These are phyloP conservation scores for Pantherophis guttatus DNA, from an alignment of 2,113 vertebrate species.

Conservation along the genomic window DNA sequence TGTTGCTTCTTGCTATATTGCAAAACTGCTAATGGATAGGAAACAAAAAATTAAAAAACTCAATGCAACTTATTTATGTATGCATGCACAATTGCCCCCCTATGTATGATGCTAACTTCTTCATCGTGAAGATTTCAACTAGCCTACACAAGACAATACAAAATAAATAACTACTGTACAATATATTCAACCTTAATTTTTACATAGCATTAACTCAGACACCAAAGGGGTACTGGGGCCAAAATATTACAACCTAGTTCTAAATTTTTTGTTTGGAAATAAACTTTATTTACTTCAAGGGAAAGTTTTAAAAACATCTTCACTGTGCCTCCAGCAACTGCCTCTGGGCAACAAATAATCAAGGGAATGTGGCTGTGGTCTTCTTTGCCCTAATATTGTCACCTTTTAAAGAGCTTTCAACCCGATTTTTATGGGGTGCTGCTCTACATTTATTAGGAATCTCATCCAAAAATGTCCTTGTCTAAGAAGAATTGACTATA, in stretches of 20 bases:
- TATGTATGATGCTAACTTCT: background rate
- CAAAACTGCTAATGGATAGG: background rate
- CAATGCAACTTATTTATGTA: background rate
- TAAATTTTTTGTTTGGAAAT: background rate
- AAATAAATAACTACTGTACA: background rate
- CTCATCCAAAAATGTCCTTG: background rate
- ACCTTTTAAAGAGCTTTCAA: background rate
- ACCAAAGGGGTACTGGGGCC: background rate
- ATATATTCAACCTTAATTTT: background rate
- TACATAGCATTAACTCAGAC: background rate
- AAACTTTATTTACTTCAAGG: background rate
- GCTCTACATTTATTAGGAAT: background rate
- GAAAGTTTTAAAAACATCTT: background rate
- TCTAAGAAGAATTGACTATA: background rate
- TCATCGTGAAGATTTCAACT: background rate
- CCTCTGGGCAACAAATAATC: background rate
- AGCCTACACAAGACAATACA: background rate
- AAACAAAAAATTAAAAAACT: background rate
- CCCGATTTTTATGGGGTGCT: background rate
- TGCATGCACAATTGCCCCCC: background rate
- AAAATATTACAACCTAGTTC: background rate
- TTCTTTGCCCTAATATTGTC: background rate
- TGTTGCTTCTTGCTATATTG: background rate
- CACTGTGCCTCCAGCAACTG: background rate
- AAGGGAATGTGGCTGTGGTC: background rate